Evolutionary conservation across 53 echinoderm and acorn worm species (phyloP), one percentile per base, ranked within the genome.

Genomic region (Pentamera pediparva): DNA sequence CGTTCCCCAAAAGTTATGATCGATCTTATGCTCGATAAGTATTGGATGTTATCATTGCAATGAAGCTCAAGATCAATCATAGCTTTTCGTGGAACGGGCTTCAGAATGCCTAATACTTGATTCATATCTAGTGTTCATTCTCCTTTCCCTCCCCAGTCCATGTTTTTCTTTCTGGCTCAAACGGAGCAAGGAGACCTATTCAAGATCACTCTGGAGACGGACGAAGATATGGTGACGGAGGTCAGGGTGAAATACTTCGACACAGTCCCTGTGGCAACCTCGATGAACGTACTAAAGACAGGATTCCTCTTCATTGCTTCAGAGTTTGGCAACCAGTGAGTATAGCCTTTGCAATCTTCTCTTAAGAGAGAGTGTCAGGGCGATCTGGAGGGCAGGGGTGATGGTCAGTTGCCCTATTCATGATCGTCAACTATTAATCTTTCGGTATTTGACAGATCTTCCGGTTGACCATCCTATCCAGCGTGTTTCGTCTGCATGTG

Each of bases 261-360:
- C 75, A 96, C 96, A 1, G 96, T 91, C 27, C 91, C 96, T 10
- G 88, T 96, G 0, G 91, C 91, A 9, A 88, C 86, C 17, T 83
- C 80, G 40, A 90, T 96, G 91, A 91, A 85, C 52, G 96, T 96
- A 1, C 91, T 91, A 38, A 96, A 91, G 69, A 96, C 96, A 2
- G 96, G 96, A 2, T 96, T 96, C 65, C 91, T 96, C 39, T 95
- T 90, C 56, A 72, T 91, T 50, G 82, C 91, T 38, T 82, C 96
- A 32, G 96, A 96, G 50, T 96, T 87, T 78, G 96, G 96, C 77
- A 96, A 96, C 76, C 96, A 96, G 96, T 96, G 43, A 96, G 96
- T 88, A 35, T 6, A 22, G 6, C n/a, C n/a, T n/a, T n/a, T n/a
- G n/a, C n/a, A n/a, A n/a, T n/a, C n/a, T n/a, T n/a, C n/a, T n/a